Evolutionary conservation across 2,888 invertebrate genomes (phyloP), one percentile per base, ranked within the genome.

Genomic region (Andrena flavipes): DNA sequence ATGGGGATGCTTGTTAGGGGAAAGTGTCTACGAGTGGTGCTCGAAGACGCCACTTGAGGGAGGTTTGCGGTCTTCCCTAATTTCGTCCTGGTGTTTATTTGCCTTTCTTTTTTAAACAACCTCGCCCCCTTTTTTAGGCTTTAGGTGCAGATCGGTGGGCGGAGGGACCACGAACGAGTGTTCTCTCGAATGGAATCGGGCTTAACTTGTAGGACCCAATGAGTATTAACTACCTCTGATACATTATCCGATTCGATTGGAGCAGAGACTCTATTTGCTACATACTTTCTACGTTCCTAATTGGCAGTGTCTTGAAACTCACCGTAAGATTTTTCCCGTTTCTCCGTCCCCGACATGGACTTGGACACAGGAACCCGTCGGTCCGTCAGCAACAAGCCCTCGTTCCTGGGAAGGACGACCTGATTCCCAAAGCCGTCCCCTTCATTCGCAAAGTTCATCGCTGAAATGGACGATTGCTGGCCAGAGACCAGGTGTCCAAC

Each of bases 321-420:
- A 92, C 92, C 91, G 67, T 87, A 91, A 2, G 88, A 83, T 54
- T 89, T 89, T 1, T 88, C 85, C 16, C 80, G 75, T 54, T 73
- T 75, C 1, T 84, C 86, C 59, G 62, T 78, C 0, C 69, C 81
- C 0, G 26, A 8, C 1, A 8, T 26, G 13, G 78, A 2, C 48
- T 82, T 85, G 8, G 81, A 67, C 5, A 67, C 56, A 0, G 82
- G 80, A 6, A 86, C 85, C 0, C 84, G 70, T 59, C 86, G 70
- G 16, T 84, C 84, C 1, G 69, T 60, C 5, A 86, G 73, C 49
- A 88, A 33, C 20, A 88, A 48, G 7, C 88, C 88, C 63, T 95
- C 95, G 59, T 92, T 92, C 82, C 95, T 94, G 0, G 93, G 93
- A 13, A 95, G 76, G 3, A 95, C 93, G 35, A 95, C 87, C 74